Base-by-base conservation (phyloP, 2,888 invertebrate genomes). In the Eristalinus aeneus region DNA sequence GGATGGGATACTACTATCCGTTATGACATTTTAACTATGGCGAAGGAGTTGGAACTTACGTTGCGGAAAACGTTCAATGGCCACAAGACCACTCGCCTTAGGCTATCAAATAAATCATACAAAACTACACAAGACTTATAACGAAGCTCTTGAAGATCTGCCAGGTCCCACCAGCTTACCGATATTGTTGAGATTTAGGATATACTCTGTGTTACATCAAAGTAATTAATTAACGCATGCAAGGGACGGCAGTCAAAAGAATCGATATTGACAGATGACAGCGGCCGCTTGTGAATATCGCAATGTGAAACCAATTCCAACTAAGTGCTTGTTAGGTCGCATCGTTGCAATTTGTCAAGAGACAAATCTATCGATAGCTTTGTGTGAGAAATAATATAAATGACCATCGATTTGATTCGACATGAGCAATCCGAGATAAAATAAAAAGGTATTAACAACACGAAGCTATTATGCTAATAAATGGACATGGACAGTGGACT, bases 21-120 rank as follows among this genome's bases (percentile, higher is more conserved):
- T 86, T 86, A 86, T 78, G 74, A 74, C 74, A 86, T 74, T 82
- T 78, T 69, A 86, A 86, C 81, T 82, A 81, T 72, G 71, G 86
- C 71, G 82, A 82, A 86, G 82, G 82, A 86, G 86, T 82, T 74
- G 74, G 71, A 78, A 86, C 77, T 78, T 82, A 77, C 86, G 64
- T 69, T 56, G 77, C 69, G 68, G 74, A 74, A 82, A 77, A 74
- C 78, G 77, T 81, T 60, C 86, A 78, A 65, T 77, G 65, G 82
- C 81, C 77, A 82, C 81, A 86, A 82, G 81, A 81, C 81, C 76
- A 77, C 65, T 64, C 78, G 86, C 82, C 86, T 71, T 16, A 34
- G 86, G 86, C 86, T 74, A 86, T 86, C 86, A 81, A 81, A 81
- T 86, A 86, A 86, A 77, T 74, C 69, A 77, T 77, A 74, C 69